Base-by-base conservation (phyloP, 1,140 invertebrate species). In the Drosophila rufa region DNA sequence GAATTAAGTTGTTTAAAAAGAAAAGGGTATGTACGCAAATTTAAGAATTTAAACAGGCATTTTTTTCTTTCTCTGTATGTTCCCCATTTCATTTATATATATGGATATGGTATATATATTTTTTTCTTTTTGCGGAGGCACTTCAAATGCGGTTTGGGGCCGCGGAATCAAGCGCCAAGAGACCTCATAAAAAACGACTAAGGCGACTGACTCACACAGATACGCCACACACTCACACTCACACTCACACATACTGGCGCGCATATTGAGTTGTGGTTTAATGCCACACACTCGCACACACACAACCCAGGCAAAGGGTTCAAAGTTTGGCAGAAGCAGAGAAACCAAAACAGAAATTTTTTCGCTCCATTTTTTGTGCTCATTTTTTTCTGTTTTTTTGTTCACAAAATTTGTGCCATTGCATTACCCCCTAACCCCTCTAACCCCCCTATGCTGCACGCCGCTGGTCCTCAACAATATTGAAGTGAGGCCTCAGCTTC, bases 131-230 rank as follows among this genome's bases (percentile, higher is more conserved):
- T 80, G 77, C 80, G 61, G 78, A 79, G 82, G 77, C 85, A 87
- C 84, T 87, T 87, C 81, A 87, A 87, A 87, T 87, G 85, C 84
- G 84, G 84, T 84, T 89, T 79, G 83, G 84, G 84, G 80, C 80
- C 83, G 85, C 84, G 85, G 76, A 85, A 82, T 85, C 82, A 82
- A 85, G 82, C 82, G 82, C 82, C 82, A 81, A 85, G 82, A 84
- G 84, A 87, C 84, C 84, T 84, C 84, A 89, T 87, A 89, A 89
- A 87, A 73, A 87, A 80, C 80, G 76, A 84, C 71, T 80, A 89
- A 84, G 84, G 74, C 65, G 45, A 79, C 66, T 65, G 43, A 17
- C 62, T 27, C 65, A 53, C 40, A 62, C 50, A 64, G 45, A 79
- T 66, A 59, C n/a, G 2, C 15, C 57, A 43, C 47, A 56, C 45